Percentiles rank a stretch among this genome's conserved stretches.
These are phyloP conservation scores for Notodonta ziczac DNA, from an alignment of 2,888 invertebrate species.

Conservation along the genomic window DNA sequence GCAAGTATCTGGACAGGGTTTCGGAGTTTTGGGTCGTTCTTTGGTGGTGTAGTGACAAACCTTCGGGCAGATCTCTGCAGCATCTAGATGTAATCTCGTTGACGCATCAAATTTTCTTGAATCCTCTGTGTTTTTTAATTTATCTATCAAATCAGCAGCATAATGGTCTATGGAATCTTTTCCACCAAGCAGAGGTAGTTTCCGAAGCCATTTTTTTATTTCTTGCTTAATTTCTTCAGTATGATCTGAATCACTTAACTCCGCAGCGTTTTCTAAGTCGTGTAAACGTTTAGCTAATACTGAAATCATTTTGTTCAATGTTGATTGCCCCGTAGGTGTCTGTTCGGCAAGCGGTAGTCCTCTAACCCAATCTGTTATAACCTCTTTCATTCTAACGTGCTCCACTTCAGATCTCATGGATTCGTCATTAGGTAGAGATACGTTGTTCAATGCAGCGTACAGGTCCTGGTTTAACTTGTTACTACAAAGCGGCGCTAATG, in stretches of 20 bases:
- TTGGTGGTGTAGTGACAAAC: not conserved
- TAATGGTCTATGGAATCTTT: slow-evolving; percentile 26
- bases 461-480: slow-evolving; percentile 50
- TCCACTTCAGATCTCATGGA: slow-evolving; percentile 51
- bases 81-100: slow-evolving; percentile 20
- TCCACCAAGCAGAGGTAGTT: slow-evolving; percentile 41
- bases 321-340: slow-evolving; percentile 32
- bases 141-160: slow-evolving; percentile 40
- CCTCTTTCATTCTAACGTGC: slow-evolving; percentile 51
- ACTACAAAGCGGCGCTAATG: slow-evolving; percentile 42
- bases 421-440: slow-evolving; percentile 51
- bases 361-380: slow-evolving; percentile 53
- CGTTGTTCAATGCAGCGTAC: slow-evolving; percentile 49
- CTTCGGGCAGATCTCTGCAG: not conserved
- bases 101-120: slow-evolving; percentile 40
- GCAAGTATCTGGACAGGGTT: slow-evolving; percentile 4
- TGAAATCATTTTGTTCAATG: slow-evolving; percentile 48
- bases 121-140: slow-evolving; percentile 39
- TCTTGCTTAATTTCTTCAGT: slow-evolving; percentile 40
- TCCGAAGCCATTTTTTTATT: slow-evolving; percentile 51
- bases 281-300: slow-evolving; percentile 51
- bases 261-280: slow-evolving; percentile 51
- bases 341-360: slow-evolving; percentile 45
- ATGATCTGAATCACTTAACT: slow-evolving; percentile 23
- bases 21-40: not conserved